phyloP scores from a whole-genome alignment of 2,888 invertebrate species.

The Macaria notata region DNA sequence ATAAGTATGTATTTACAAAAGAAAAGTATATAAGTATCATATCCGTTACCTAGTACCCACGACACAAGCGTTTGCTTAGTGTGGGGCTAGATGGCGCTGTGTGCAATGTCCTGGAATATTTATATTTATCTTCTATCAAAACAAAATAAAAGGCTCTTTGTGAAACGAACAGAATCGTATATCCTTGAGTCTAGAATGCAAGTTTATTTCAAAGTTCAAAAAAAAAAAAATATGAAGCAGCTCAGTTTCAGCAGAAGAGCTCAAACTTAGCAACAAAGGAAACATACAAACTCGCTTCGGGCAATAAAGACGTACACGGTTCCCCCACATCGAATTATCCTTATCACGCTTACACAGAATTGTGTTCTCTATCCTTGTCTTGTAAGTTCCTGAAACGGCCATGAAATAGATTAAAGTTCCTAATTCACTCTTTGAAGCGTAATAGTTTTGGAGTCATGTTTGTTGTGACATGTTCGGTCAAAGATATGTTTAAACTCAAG shows the following conservation, averaged over 20 bases:
- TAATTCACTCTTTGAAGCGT: conserved; percentile 13
- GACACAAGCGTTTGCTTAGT: too few species aligned
- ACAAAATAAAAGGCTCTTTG: too few species aligned
- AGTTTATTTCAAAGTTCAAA: not conserved
- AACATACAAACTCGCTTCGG: conserved; percentile 19
- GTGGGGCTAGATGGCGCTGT: too few species aligned
- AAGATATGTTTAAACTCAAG: too few species aligned
- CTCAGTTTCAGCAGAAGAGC: conserved; percentile 5
- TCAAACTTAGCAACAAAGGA: conserved; percentile 17
- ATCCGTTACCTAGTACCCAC: too few species aligned
- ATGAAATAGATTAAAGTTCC: conserved; percentile 11
- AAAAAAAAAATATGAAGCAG: conserved; percentile 2
- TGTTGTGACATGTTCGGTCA: too few species aligned
- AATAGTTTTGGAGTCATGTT: conserved; percentile 6
- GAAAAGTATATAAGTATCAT: too few species aligned
- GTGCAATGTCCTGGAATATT: too few species aligned
- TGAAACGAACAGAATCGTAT: too few species aligned
- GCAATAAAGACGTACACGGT: conserved; percentile 14
- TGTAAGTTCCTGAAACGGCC: conserved; percentile 1
- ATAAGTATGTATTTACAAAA: too few species aligned
- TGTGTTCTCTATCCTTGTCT: conserved; percentile 11
- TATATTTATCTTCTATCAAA: too few species aligned
- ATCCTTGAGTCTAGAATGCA: too few species aligned
- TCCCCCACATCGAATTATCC: conserved; percentile 13
- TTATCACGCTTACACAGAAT: conserved; percentile 13